Percentiles rank a stretch among this genome's conserved stretches.
Conservation (phyloP, 2,113 vertebrate species). For the Corythaixoides concolor region DNA sequence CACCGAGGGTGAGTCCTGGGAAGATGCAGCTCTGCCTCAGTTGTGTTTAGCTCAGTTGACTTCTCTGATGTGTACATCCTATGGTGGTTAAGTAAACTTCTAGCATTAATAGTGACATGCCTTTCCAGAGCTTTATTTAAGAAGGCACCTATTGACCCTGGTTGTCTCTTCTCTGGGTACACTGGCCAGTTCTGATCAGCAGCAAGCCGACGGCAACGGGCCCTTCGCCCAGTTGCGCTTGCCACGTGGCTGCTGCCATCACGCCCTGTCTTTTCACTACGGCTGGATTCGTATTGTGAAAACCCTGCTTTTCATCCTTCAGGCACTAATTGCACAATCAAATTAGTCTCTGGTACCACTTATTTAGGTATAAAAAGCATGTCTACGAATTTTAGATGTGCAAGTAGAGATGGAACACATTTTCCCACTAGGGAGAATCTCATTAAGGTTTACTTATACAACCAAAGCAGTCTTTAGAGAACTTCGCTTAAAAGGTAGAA, state of each 20-base stretch:
- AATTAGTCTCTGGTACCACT: neutral
- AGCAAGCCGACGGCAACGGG: accelerated
- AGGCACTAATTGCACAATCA: neutral
- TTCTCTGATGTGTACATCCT: neutral
- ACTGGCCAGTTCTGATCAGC: neutral
- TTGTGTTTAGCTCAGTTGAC: neutral
- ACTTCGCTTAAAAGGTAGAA: neutral
- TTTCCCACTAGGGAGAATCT: neutral
- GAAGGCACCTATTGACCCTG: neutral
- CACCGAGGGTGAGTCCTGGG: accelerated
- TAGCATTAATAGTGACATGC: neutral
- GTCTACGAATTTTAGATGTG: neutral
- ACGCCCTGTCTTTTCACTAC: neutral
- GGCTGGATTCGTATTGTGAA: neutral
- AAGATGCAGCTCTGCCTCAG: neutral
- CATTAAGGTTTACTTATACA: neutral
- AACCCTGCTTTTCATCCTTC: neutral
- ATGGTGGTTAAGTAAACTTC: neutral
- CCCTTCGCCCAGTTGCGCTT: accelerated
- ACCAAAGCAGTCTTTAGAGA: neutral
- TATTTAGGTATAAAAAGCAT: neutral
- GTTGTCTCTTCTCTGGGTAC: neutral
- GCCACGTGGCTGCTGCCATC: accelerated
- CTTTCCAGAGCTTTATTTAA: neutral
- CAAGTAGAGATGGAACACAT: neutral